These are phyloP conservation scores for Hyperoplus immaculatus DNA, from an alignment of 2,797 vertebrate species.

Conservation along the genomic window DNA sequence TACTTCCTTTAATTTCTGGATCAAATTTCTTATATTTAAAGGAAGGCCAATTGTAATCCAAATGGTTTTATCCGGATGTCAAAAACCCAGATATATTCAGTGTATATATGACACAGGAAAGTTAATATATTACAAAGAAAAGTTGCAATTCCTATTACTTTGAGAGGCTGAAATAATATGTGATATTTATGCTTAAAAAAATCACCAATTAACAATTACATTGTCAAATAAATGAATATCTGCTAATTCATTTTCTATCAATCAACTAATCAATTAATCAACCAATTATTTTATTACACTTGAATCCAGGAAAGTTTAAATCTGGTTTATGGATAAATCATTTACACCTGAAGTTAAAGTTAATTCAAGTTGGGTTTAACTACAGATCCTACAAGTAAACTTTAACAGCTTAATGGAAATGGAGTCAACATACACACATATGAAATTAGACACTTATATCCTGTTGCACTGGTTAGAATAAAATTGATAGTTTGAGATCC, in stretches of 20 bases:
- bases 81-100: background rate
- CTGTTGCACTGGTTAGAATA: background rate
- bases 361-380: background rate
- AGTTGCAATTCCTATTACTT: background rate
- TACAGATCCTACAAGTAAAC: background rate
- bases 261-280: background rate
- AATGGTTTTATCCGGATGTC: background rate
- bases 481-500: background rate
- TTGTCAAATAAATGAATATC: background rate
- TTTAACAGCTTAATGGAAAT: background rate
- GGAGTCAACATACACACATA: background rate
- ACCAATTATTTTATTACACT: background rate
- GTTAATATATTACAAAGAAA: background rate
- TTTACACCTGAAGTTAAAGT: background rate
- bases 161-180: background rate
- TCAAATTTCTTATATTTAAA: background rate
- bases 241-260: background rate
- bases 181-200: background rate
- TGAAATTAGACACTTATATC: background rate
- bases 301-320: background rate
- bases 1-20: background rate
- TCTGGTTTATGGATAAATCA: slow-evolving; percentile 13
- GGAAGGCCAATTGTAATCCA: background rate
- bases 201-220: background rate
- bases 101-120: background rate